Conservation (phyloP, 2,797 vertebrate genomes). For the Nasua narica region DNA sequence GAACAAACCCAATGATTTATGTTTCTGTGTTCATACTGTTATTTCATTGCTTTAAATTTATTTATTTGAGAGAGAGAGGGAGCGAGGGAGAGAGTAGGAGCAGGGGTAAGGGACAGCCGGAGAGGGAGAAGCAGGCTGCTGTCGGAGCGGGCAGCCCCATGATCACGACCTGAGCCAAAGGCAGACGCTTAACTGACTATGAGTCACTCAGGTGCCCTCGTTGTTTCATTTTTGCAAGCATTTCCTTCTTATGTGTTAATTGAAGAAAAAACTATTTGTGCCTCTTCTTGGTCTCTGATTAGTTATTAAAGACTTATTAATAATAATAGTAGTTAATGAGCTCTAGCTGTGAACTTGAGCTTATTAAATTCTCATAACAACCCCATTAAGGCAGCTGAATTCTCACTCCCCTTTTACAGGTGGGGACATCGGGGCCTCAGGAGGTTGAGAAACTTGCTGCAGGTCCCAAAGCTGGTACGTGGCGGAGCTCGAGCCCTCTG, state of each 20-base stretch:
- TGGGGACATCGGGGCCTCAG: neutral
- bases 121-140: neutral
- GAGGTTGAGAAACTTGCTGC: neutral
- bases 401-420: neutral
- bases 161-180: neutral
- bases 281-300: conserved; percentile 14
- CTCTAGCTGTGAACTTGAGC: neutral
- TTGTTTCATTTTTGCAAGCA: neutral
- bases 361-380: neutral
- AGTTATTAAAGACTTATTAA: conserved; percentile 52
- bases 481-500: neutral
- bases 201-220: neutral
- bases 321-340: conserved; percentile 39
- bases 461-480: neutral
- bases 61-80: neutral
- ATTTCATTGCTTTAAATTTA: neutral
- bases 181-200: neutral
- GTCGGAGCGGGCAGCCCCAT: neutral
- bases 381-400: neutral
- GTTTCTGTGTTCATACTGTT: neutral
- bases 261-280: neutral
- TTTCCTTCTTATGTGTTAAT: neutral
- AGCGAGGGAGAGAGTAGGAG: neutral
- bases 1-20: neutral
- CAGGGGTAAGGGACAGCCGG: neutral